These are phyloP conservation scores for Ophioninae sp. DNA, from an alignment of 2,888 invertebrate genomes.

Conservation along the genomic window DNA sequence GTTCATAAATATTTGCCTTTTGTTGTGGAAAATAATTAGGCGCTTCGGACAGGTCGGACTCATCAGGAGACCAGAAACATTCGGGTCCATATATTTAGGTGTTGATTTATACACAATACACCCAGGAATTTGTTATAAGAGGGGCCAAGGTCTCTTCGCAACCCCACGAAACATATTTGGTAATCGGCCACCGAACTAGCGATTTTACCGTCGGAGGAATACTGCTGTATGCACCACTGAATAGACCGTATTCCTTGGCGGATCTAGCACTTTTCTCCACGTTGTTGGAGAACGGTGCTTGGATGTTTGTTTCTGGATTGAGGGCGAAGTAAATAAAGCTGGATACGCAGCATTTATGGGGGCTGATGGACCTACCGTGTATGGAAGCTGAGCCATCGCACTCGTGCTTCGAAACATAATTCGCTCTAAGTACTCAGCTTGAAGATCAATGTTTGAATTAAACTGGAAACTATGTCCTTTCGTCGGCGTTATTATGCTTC, in stretches of 20 bases:
- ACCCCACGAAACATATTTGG: conserved; percentile 71
- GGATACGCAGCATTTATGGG: conserved; percentile 70
- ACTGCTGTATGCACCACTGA: conserved; percentile 32
- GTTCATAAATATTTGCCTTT: conserved; percentile 70
- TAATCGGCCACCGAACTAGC: conserved; percentile 63
- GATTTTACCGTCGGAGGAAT: conserved; percentile 42
- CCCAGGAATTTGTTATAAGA: conserved; percentile 19
- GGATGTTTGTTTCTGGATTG: no score
- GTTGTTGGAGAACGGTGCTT: conserved; percentile 36
- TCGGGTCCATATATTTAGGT: conserved; percentile 55
- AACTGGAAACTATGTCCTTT: conserved; percentile 46
- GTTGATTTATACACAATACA: conserved; percentile 37
- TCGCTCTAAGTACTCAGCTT: conserved; percentile 31
- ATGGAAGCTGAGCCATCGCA: conserved; percentile 33
- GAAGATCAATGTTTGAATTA: conserved; percentile 62
- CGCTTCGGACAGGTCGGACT: conserved; percentile 64
- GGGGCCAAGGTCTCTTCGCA: conserved; percentile 39
- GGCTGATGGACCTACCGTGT: conserved; percentile 57
- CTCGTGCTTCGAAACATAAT: conserved; percentile 15
- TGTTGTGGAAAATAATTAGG: conserved; percentile 78
- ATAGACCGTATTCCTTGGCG: conserved; percentile 37
- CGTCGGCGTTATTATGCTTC: conserved; percentile 33
- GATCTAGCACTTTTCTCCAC: conserved; percentile 44
- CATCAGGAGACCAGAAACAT: conserved; percentile 50
- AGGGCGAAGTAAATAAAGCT: no score